Conservation (phyloP, 2,888 invertebrate species). For the Macrophya alboannulata region DNA sequence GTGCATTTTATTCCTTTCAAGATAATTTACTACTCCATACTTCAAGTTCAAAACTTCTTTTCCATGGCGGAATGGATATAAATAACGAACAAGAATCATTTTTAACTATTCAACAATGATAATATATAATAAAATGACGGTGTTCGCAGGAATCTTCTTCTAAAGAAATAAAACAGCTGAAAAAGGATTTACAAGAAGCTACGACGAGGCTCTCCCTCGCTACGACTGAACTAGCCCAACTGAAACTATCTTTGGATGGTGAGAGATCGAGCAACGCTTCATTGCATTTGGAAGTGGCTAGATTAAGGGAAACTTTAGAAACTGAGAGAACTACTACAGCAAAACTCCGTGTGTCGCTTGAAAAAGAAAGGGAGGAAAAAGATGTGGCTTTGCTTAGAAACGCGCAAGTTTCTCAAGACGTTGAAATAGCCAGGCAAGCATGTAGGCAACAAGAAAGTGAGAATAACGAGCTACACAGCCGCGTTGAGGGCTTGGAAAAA, state of each 20-base stretch:
- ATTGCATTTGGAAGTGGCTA: slow-evolving; percentile 72
- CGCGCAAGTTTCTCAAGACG: slow-evolving; percentile 91
- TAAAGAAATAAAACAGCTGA: slow-evolving; percentile 70
- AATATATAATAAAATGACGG: background rate
- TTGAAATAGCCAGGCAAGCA: slow-evolving; percentile 89
- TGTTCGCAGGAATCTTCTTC: slow-evolving; percentile 72
- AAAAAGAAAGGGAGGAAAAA: slow-evolving; percentile 87
- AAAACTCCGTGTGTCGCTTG: slow-evolving; percentile 70
- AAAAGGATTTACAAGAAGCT: slow-evolving; percentile 70
- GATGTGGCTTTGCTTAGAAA: slow-evolving; percentile 89
- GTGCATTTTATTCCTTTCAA: background rate
- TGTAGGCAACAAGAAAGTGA: slow-evolving; percentile 87
- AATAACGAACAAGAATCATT: background rate
- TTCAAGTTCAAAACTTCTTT: background rate
- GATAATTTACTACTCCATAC: background rate
- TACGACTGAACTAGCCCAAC: slow-evolving; percentile 69
- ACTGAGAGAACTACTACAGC: slow-evolving; percentile 70
- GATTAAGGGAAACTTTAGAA: slow-evolving; percentile 73
- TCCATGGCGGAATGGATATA: background rate
- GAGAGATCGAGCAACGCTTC: slow-evolving; percentile 74
- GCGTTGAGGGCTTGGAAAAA: slow-evolving; percentile 82
- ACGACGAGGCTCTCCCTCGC: slow-evolving; percentile 66
- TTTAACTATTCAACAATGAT: background rate
- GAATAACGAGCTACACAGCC: slow-evolving; percentile 83
- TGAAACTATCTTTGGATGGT: slow-evolving; percentile 69